Conservation (phyloP, 2,888 invertebrate genomes). For the Tineola bisselliella region DNA sequence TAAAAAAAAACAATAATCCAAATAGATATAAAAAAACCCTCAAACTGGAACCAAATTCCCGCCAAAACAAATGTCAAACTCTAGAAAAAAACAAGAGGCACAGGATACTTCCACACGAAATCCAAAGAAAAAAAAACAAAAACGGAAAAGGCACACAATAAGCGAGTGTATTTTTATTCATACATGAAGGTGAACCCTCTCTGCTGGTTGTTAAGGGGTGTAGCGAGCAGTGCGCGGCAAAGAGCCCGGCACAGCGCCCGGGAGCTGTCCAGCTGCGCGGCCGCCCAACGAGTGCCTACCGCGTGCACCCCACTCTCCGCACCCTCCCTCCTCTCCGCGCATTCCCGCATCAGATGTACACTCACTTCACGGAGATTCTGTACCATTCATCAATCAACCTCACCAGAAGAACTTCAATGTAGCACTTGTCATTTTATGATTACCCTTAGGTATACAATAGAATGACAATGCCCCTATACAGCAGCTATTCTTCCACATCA, state of each 20-base stretch:
- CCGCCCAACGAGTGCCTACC: conserved; percentile 82
- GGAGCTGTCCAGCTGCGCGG: conserved; percentile 83
- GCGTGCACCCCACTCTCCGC: conserved; percentile 73
- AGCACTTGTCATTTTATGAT: no score
- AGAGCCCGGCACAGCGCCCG: conserved; percentile 80
- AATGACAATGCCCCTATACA: no score
- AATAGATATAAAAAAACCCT: no score
- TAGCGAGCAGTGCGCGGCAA: conserved; percentile 74
- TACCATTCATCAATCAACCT: neutral
- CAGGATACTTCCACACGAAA: neutral
- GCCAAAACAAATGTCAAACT: neutral
- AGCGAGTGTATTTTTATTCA: conserved; percentile 17
- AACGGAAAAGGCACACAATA: conserved; percentile 21
- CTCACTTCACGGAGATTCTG: conserved; percentile 87
- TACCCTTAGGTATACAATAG: no score
- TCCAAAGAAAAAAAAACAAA: conserved; percentile 14
- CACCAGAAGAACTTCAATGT: no score
- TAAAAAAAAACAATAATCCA: no score
- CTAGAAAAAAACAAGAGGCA: neutral
- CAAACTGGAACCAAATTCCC: neutral
- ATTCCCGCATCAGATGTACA: conserved; percentile 76
- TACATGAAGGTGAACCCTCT: conserved; percentile 85
- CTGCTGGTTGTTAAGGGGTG: conserved; percentile 74
- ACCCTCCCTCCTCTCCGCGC: conserved; percentile 40
- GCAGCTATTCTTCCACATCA: no score